phyloP scores from a whole-genome alignment of 37 sponge, comb jelly and placozoan genomes.

The Bolinopsis microptera region DNA sequence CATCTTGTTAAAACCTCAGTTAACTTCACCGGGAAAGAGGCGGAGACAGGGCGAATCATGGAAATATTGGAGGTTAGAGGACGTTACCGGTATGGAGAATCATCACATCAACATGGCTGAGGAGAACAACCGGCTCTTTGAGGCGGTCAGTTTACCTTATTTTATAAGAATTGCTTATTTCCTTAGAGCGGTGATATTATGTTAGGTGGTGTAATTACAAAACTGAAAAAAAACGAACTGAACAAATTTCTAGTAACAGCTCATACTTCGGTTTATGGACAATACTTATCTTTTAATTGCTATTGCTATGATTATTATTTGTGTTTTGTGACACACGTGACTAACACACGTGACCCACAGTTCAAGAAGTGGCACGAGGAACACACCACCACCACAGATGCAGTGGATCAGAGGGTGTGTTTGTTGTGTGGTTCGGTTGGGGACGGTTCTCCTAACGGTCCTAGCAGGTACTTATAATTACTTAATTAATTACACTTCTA shows the following conservation, averaged over 20 bases:
- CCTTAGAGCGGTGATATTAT: too few relatives aligned
- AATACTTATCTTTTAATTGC: too few relatives aligned
- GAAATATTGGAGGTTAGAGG: constrained; percentile 17
- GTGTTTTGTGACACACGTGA: too few relatives aligned
- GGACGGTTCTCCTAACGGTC: constrained; percentile 25
- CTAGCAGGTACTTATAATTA: neutral
- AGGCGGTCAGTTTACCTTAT: neutral
- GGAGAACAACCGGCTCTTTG: neutral
- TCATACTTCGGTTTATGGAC: too few relatives aligned
- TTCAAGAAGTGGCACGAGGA: constrained; percentile 39
- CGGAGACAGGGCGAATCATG: neutral
- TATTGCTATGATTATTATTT: too few relatives aligned
- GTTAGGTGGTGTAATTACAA: too few relatives aligned
- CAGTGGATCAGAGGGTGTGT: constrained; percentile 9
- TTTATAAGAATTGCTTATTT: too few relatives aligned
- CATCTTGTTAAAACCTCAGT: too few relatives aligned
- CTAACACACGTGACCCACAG: too few relatives aligned
- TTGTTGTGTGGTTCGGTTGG: constrained; percentile 34
- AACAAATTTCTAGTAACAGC: too few relatives aligned
- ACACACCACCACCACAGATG: neutral
- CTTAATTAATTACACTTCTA: too few relatives aligned
- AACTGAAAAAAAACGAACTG: too few relatives aligned
- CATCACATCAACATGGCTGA: neutral
- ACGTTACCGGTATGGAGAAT: neutral
- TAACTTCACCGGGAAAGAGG: constrained; percentile 5